These are phyloP conservation scores for Sinocyclocheilus maitianheensis DNA, from an alignment of 2,113 vertebrate species.

Conservation along the genomic window DNA sequence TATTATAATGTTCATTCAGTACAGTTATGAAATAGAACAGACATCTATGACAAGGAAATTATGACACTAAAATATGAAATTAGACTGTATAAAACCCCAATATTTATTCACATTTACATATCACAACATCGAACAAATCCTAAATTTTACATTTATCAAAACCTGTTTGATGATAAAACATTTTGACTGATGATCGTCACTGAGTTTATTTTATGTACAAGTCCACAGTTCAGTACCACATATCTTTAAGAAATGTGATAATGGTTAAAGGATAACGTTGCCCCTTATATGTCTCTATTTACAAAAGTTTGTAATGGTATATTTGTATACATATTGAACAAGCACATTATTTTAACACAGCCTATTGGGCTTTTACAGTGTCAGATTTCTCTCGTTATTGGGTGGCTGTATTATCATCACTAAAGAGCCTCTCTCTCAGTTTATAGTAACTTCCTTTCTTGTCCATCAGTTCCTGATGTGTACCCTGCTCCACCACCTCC, in stretches of 20 bases:
- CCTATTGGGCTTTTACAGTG: not conserved
- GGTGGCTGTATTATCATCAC: not conserved
- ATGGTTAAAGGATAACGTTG: not conserved
- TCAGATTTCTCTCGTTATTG: not conserved
- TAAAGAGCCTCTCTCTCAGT: conserved; percentile 66
- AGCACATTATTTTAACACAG: not conserved
- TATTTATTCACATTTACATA: conserved; percentile 16
- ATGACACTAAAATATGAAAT: not conserved
- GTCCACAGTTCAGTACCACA: too few species aligned
- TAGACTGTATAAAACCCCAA: not conserved
- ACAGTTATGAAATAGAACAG: not conserved
- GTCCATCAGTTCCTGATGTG: conserved; percentile 69
- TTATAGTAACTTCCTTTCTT: conserved; percentile 71
- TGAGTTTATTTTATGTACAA: not conserved
- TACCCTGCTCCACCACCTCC: conserved; percentile 69
- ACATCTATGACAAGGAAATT: not conserved
- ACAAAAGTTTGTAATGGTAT: not conserved
- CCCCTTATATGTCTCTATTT: not conserved
- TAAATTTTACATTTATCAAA: not conserved
- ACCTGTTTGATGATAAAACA: not conserved
- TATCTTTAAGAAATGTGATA: not conserved
- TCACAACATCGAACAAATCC: not conserved
- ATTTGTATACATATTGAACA: not conserved
- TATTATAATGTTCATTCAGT: not conserved
- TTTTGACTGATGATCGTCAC: not conserved